phyloP scores from a whole-genome alignment of 2,888 invertebrate genomes.

The Notocelia uddmanniana region DNA sequence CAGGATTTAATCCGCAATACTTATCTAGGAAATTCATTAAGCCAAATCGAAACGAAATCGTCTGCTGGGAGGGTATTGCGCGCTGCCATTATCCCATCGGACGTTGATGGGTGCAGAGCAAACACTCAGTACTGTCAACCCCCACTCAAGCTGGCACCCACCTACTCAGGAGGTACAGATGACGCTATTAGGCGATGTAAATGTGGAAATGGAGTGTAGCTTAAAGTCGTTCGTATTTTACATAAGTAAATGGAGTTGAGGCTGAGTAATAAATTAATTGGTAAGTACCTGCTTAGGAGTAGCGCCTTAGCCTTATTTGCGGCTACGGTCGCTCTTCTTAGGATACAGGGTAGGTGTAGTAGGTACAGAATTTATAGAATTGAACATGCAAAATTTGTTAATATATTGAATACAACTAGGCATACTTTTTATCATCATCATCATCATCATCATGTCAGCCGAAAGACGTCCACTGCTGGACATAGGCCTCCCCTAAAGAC shows the following conservation, averaged over 20 bases:
- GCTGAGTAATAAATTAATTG: conserved; percentile 40
- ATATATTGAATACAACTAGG: neutral
- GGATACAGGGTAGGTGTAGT: conserved; percentile 11
- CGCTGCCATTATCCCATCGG: conserved; percentile 76
- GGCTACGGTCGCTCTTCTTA: conserved; percentile 5
- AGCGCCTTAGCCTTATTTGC: conserved; percentile 27
- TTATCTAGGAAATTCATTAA: conserved; percentile 67
- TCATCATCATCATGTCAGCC: no score
- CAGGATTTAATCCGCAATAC: conserved; percentile 39
- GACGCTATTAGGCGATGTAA: conserved; percentile 37
- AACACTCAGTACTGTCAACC: conserved; percentile 70
- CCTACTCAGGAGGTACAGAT: conserved; percentile 29
- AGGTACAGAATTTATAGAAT: neutral
- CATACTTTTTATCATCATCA: no score
- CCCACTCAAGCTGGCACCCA: conserved; percentile 39
- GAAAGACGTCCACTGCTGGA: no score
- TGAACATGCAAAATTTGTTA: neutral
- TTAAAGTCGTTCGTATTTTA: conserved; percentile 34
- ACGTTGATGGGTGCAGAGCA: conserved; percentile 70
- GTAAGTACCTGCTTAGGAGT: conserved; percentile 33
- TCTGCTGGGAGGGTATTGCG: conserved; percentile 56
- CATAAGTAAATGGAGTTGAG: conserved; percentile 33
- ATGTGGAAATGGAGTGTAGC: conserved; percentile 43
- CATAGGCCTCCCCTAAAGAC: no score
- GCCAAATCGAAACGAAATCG: conserved; percentile 59